These are phyloP conservation scores for Oryzias sinensis DNA, from an alignment of 2,797 vertebrate genomes.

Conservation along the genomic window DNA sequence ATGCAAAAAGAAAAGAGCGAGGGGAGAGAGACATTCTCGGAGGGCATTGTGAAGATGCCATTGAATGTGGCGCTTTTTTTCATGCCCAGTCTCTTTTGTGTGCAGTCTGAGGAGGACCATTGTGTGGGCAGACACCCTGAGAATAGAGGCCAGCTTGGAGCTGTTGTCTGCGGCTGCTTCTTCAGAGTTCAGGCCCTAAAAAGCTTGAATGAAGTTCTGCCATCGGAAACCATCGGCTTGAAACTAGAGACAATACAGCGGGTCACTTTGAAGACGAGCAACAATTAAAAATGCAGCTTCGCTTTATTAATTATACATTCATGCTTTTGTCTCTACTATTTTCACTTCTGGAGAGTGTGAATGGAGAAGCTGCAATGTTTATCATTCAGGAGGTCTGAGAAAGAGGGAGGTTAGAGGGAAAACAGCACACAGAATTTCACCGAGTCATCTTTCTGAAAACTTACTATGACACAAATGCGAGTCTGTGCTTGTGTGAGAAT, in stretches of 20 bases:
- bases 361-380: slow-evolving; percentile 32
- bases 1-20: slow-evolving; percentile 28
- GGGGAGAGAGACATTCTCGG: slow-evolving; percentile 61
- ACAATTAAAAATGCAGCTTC: slow-evolving; percentile 73
- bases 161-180: slow-evolving; percentile 76
- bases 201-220: slow-evolving; percentile 71
- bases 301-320: slow-evolving; percentile 77
- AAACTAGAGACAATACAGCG: slow-evolving; percentile 69
- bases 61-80: slow-evolving; percentile 79
- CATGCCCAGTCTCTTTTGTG: slow-evolving; percentile 76
- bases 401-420: slow-evolving; percentile 46
- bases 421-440: slow-evolving; percentile 36
- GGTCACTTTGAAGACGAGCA: slow-evolving; percentile 75
- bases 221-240: slow-evolving; percentile 74
- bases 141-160: slow-evolving; percentile 74
- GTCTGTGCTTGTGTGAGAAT: slow-evolving; percentile 2
- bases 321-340: slow-evolving; percentile 58
- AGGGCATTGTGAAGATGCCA: slow-evolving; percentile 75
- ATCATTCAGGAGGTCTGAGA: slow-evolving; percentile 55
- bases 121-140: slow-evolving; percentile 78
- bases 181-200: slow-evolving; percentile 52
- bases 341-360: slow-evolving; percentile 15
- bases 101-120: slow-evolving; percentile 75
- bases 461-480: slow-evolving; percentile 13
- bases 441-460: slow-evolving; percentile 26